phyloP scores from a whole-genome alignment of 2,797 vertebrate species.

The Pteropus rufus region DNA sequence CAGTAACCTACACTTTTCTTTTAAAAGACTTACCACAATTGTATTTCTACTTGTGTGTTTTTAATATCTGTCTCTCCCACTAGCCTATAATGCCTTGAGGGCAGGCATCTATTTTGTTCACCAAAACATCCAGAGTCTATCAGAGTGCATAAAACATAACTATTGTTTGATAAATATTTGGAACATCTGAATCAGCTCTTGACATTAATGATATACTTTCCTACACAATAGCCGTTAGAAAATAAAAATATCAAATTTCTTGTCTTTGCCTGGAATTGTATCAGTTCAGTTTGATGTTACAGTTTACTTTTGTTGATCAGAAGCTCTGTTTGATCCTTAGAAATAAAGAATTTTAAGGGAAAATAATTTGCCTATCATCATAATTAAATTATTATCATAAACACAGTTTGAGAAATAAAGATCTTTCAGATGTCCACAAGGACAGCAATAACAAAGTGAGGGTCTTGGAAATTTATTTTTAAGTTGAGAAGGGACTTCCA shows the following conservation, averaged over 20 bases:
- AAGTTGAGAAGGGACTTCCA: not conserved
- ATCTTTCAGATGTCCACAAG: not conserved
- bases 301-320: not conserved
- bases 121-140: not conserved
- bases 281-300: not conserved
- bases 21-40: not conserved
- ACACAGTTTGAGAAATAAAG: not conserved
- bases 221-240: not conserved
- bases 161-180: not conserved
- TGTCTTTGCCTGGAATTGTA: not conserved
- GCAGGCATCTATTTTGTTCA: not conserved
- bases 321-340: not conserved
- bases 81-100: not conserved
- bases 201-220: conserved; percentile 35
- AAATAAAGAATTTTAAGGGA: not conserved
- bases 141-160: not conserved
- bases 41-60: not conserved
- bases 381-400: conserved; percentile 5
- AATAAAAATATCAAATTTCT: conserved; percentile 17
- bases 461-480: not conserved
- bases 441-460: not conserved
- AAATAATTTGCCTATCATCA: conserved; percentile 1
- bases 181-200: conserved; percentile 21
- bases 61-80: not conserved
- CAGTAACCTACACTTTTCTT: not conserved